Conservation (phyloP, 2,797 vertebrate genomes). For the Callimico goeldii region DNA sequence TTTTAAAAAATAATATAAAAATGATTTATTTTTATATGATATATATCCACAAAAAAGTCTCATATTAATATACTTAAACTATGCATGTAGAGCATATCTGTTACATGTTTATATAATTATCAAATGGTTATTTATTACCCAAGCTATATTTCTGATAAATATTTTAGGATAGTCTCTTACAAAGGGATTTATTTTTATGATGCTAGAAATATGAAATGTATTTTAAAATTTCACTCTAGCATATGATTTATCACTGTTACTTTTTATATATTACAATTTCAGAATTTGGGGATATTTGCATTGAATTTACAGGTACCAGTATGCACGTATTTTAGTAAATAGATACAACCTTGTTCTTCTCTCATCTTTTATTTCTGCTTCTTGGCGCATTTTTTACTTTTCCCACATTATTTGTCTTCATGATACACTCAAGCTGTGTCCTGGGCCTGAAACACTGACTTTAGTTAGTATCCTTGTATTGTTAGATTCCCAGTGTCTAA, state of each 20-base stretch:
- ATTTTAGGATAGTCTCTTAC: background rate
- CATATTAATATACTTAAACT: background rate
- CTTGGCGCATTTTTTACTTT: background rate
- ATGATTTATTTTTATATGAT: background rate
- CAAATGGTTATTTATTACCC: conserved; percentile 22
- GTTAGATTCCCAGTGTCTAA: background rate
- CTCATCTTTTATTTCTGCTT: background rate
- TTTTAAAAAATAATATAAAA: background rate
- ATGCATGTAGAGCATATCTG: background rate
- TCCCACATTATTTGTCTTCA: background rate
- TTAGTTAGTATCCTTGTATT: background rate
- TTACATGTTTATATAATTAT: background rate
- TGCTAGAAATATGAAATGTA: conserved; percentile 16
- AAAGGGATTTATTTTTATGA: background rate
- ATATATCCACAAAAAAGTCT: background rate
- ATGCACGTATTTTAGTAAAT: fast-evolving
- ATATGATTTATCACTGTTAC: background rate
- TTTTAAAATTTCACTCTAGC: conserved; percentile 29
- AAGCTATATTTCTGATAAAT: conserved; percentile 40
- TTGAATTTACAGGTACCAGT: background rate
- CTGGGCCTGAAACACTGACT: background rate
- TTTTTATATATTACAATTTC: background rate
- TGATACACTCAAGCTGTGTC: background rate
- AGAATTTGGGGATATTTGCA: background rate
- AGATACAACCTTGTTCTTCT: background rate